phyloP scores from a whole-genome alignment of 1,140 invertebrate species.

The Drosophila arizonae region DNA sequence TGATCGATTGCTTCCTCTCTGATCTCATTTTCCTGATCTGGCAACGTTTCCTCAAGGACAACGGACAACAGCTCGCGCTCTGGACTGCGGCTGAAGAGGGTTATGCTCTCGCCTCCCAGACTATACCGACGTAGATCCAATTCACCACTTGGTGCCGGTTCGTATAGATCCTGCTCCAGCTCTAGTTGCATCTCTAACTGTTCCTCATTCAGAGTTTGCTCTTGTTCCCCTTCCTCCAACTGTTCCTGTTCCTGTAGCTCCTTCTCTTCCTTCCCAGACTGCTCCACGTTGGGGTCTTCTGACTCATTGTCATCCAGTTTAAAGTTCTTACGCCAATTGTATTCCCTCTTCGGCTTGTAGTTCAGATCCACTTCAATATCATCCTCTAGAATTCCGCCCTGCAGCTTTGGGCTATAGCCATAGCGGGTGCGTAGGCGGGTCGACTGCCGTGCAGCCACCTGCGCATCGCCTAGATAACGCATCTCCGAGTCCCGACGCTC shows the following conservation, averaged over 20 bases:
- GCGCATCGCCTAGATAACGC: conserved; percentile 74
- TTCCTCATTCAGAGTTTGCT: conserved; percentile 1
- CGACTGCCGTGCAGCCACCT: conserved; percentile 62
- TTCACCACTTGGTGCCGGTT: conserved; percentile 15
- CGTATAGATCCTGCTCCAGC: neutral
- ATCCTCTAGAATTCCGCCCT: conserved; percentile 53
- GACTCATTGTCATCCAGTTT: conserved; percentile 61
- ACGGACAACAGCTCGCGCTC: conserved; percentile 58
- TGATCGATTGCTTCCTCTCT: neutral
- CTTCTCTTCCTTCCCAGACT: conserved; percentile 5
- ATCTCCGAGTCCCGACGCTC: conserved; percentile 64
- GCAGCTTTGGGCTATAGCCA: conserved; percentile 67
- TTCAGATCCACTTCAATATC: conserved; percentile 75
- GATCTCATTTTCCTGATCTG: conserved; percentile 27
- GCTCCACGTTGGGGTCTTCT: neutral
- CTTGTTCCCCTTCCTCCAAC: conserved; percentile 8
- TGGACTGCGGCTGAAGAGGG: conserved; percentile 74
- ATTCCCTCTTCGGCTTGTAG: conserved; percentile 74
- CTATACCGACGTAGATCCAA: conserved; percentile 65
- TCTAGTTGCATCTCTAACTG: conserved; percentile 14
- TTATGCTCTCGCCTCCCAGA: conserved; percentile 76
- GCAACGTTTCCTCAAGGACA: conserved; percentile 51
- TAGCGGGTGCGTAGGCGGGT: conserved; percentile 70
- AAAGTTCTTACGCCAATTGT: conserved; percentile 82
- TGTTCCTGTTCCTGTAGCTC: conserved; percentile 3